phyloP scores from a whole-genome alignment of 2,888 invertebrate species.

The Apocheima hispidaria region DNA sequence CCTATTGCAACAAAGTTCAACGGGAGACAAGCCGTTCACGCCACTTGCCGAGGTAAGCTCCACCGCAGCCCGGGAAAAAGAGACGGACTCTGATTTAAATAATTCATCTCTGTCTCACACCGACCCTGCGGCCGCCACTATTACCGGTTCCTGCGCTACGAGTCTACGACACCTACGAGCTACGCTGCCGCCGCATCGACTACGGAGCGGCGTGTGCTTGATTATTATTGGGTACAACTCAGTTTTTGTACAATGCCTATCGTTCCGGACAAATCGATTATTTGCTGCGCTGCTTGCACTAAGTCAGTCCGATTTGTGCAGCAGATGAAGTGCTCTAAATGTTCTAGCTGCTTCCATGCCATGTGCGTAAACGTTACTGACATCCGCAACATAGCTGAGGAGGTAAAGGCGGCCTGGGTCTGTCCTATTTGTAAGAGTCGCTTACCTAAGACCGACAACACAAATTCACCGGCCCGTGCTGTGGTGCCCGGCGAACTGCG shows the following conservation, averaged over 20 bases:
- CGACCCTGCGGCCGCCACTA: background rate
- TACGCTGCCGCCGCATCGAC: background rate
- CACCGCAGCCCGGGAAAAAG: conserved; percentile 6
- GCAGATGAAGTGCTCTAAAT: background rate
- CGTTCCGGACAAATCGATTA: too few relatives aligned
- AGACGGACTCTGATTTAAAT: conserved; percentile 11
- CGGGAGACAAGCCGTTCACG: background rate
- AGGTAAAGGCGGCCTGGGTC: too few relatives aligned
- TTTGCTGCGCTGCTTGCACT: too few relatives aligned
- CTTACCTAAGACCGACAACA: too few relatives aligned
- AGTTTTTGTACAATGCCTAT: too few relatives aligned
- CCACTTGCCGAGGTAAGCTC: conserved; percentile 2
- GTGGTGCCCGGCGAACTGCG: too few relatives aligned
- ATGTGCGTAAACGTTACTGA: background rate
- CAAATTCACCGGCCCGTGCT: too few relatives aligned
- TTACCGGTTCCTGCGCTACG: background rate
- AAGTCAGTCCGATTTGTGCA: background rate
- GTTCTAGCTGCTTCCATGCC: background rate
- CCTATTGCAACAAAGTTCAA: background rate
- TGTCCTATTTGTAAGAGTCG: too few relatives aligned
- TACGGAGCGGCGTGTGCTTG: too few relatives aligned
- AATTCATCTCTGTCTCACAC: conserved; percentile 5
- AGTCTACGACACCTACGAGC: background rate
- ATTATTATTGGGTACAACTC: too few relatives aligned
- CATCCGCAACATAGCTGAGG: too few relatives aligned